A percentile compares a stretch with the other conserved stretches of the same genome.
Conservation (phyloP, 2,113 vertebrate species). For the Epinephelus cyanopodus region DNA sequence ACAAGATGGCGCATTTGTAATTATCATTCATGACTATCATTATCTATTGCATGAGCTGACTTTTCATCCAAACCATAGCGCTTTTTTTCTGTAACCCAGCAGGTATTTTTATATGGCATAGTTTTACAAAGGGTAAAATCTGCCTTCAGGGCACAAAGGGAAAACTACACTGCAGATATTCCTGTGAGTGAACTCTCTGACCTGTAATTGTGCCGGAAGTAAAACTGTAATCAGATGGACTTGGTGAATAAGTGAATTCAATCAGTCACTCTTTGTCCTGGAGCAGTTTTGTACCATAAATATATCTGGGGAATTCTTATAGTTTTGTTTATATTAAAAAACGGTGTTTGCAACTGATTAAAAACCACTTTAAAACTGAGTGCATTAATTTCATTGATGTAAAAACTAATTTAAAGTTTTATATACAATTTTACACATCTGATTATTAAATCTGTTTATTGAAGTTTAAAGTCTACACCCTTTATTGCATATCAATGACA, state of each 20-base stretch:
- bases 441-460: conserved; percentile 16
- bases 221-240: conserved; percentile 10
- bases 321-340: conserved; percentile 4
- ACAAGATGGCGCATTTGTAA: conserved; percentile 83
- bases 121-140: conserved; percentile 53
- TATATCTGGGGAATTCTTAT: not conserved
- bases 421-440: not conserved
- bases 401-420: conserved; percentile 23
- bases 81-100: conserved; percentile 63
- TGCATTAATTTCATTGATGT: not conserved
- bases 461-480: not conserved
- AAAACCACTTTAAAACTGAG: not conserved
- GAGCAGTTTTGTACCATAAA: not conserved
- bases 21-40: conserved; percentile 82
- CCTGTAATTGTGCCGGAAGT: conserved; percentile 26
- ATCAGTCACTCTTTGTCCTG: not conserved
- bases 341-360: not conserved
- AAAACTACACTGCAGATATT: conserved; percentile 28
- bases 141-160: conserved; percentile 44
- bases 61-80: conserved; percentile 63
- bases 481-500: not conserved
- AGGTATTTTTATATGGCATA: conserved; percentile 80
- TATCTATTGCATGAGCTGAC: conserved; percentile 74
- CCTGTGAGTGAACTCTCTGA: conserved; percentile 66
- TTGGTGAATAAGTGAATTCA: not conserved